These are phyloP conservation scores for Cosmia pyralina DNA, from an alignment of 2,888 invertebrate species.

Conservation along the genomic window DNA sequence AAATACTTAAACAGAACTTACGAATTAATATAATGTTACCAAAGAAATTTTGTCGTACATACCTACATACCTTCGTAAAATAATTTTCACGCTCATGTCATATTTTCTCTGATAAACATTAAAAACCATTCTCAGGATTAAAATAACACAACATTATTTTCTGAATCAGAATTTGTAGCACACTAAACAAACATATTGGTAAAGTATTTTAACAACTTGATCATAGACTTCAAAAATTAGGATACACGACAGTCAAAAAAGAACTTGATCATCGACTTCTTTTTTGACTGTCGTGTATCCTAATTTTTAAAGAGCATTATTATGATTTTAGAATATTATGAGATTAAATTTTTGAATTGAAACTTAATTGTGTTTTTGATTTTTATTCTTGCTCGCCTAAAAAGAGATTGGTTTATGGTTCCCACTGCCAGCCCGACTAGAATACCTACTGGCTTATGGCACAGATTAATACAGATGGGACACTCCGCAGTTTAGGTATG, in stretches of 20 bases:
- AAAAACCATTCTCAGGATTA: neutral
- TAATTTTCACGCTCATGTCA: neutral
- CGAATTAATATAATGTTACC: slow-evolving; percentile 1
- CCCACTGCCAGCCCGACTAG: neutral
- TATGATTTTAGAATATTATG: slow-evolving; percentile 14
- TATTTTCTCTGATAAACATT: neutral
- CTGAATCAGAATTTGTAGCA: neutral
- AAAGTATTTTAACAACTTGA: neutral
- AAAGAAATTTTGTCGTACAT: neutral
- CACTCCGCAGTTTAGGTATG: too few relatives aligned
- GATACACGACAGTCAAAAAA: too few relatives aligned
- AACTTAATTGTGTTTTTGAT: slow-evolving; percentile 6
- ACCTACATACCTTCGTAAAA: too few relatives aligned
- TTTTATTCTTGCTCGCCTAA: neutral
- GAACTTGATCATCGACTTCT: too few relatives aligned
- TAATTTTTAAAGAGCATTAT: neutral
- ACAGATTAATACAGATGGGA: too few relatives aligned
- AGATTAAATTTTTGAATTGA: too few relatives aligned
- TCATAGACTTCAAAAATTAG: too few relatives aligned
- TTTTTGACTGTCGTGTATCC: neutral
- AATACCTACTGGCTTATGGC: neutral
- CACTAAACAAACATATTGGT: neutral
- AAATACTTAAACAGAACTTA: slow-evolving; percentile 27
- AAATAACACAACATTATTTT: neutral
- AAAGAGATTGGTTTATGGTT: neutral